A percentile compares a stretch with the other conserved stretches of the same genome.
Conservation (phyloP, 2,888 invertebrate genomes). For the Thecophora atra region DNA sequence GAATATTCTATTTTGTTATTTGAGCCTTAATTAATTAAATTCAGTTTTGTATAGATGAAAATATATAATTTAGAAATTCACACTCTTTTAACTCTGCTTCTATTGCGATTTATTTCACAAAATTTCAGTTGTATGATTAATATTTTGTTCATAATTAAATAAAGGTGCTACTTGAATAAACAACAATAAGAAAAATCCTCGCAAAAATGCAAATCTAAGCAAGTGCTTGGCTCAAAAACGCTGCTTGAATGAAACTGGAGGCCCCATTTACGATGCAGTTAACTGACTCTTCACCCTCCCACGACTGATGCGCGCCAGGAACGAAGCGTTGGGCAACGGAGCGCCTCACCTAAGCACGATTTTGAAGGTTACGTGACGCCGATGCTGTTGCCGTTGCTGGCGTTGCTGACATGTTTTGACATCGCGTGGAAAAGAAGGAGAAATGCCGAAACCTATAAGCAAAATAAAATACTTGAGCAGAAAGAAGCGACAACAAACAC, state of each 20-base stretch:
- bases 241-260: neutral
- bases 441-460: conserved; percentile 32
- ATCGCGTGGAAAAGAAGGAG: conserved; percentile 23
- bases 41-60: no score
- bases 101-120: no score
- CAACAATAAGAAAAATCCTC: neutral
- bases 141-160: neutral
- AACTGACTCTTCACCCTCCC: conserved; percentile 9
- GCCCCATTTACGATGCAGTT: conserved; percentile 5
- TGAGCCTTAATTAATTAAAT: no score
- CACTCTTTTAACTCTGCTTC: no score
- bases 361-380: conserved; percentile 49
- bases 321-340: conserved; percentile 24
- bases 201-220: neutral
- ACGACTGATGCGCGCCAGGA: neutral
- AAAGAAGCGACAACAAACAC: neutral
- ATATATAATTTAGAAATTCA: no score
- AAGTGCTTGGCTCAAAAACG: neutral
- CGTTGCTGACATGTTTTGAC: conserved; percentile 23
- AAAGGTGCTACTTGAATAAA: conserved; percentile 21
- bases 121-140: no score
- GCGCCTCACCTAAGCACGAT: conserved; percentile 50
- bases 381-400: conserved; percentile 7
- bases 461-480: neutral
- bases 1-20: no score